These are phyloP conservation scores for Ellobius talpinus DNA, from an alignment of 2,113 vertebrate genomes.

Conservation along the genomic window DNA sequence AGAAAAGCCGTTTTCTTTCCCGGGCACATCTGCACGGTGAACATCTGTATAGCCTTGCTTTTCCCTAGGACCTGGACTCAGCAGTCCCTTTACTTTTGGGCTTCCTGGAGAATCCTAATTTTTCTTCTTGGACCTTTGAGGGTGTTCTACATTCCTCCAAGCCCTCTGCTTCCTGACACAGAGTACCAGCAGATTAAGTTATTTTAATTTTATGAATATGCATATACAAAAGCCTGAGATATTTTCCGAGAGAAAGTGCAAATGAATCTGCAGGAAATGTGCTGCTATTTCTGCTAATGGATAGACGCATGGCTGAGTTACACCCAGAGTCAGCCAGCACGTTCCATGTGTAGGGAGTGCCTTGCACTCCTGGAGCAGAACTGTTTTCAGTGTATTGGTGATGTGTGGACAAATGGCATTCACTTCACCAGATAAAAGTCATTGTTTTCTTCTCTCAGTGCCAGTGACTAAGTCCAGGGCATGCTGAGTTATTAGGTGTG, in stretches of 20 bases:
- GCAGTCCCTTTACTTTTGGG: background rate
- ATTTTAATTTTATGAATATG: slow-evolving; percentile 80
- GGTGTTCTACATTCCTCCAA: slow-evolving; percentile 29
- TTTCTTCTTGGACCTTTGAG: slow-evolving; percentile 48
- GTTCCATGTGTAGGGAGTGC: slow-evolving; percentile 5
- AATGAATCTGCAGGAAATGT: slow-evolving; percentile 69
- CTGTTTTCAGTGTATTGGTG: slow-evolving; percentile 42
- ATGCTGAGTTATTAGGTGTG: background rate
- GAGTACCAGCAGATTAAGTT: slow-evolving; percentile 66
- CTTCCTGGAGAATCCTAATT: background rate
- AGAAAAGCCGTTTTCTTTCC: background rate
- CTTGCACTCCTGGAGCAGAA: slow-evolving; percentile 66
- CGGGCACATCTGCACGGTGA: background rate
- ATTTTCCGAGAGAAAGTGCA: slow-evolving; percentile 76
- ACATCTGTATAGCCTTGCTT: background rate
- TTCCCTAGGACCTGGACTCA: background rate
- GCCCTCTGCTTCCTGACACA: background rate
- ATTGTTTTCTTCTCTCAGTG: background rate
- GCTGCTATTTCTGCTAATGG: slow-evolving; percentile 49
- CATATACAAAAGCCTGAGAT: slow-evolving; percentile 68
- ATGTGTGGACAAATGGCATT: background rate
- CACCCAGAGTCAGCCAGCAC: slow-evolving; percentile 39
- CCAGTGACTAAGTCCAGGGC: background rate
- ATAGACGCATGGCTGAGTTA: slow-evolving; percentile 55
- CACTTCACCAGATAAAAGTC: background rate